phyloP scores from a whole-genome alignment of 1,140 invertebrate genomes.

The Babylonia areolata region DNA sequence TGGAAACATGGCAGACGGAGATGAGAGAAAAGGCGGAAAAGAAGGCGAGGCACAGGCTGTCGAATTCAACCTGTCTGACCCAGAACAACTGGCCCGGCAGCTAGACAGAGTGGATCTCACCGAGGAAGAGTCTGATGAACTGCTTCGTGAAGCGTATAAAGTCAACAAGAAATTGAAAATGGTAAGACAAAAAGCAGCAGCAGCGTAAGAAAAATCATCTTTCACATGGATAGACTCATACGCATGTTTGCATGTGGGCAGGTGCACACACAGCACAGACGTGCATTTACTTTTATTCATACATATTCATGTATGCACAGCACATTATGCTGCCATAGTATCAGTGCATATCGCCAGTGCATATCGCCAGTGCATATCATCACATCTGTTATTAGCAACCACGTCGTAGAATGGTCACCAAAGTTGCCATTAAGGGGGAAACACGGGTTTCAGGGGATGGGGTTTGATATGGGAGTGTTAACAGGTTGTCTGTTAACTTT shows the following conservation, averaged over 20 bases:
- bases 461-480: too few species aligned
- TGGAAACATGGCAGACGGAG: neutral
- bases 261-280: neutral
- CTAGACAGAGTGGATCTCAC: constrained; percentile 18
- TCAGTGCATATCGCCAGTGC: neutral
- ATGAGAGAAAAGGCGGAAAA: neutral
- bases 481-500: too few species aligned
- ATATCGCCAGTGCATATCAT: too few species aligned
- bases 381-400: too few species aligned
- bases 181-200: neutral
- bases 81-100: constrained; percentile 11
- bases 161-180: constrained; percentile 24
- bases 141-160: constrained; percentile 26
- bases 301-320: neutral
- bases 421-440: too few species aligned
- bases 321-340: too few species aligned
- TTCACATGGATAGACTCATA: neutral
- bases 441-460: too few species aligned
- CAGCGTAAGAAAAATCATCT: too few species aligned
- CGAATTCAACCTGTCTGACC: constrained; percentile 24
- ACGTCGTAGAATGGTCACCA: too few species aligned
- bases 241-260: too few species aligned
- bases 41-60: neutral
- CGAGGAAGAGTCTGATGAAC: constrained; percentile 24
- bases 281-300: neutral